Evolutionary conservation across 2,113 vertebrate genomes (phyloP).

Genomic region (Caloenas nicobarica): DNA sequence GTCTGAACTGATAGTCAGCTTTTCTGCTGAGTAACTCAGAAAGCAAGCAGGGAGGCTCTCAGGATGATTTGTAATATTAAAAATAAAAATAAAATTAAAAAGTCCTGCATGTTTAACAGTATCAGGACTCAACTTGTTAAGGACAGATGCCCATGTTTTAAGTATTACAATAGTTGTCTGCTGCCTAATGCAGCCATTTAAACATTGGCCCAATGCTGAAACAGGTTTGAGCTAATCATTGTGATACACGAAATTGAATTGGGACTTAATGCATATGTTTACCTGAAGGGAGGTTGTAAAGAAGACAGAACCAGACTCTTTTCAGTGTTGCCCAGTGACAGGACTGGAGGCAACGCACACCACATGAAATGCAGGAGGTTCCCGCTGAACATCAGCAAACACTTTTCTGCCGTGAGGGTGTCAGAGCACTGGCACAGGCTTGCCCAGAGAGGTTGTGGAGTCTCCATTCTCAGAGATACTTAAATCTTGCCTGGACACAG

Average conservation of each 20-base stretch:
- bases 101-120: background rate
- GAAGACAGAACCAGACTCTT: background rate
- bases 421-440: no score
- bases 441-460: no score
- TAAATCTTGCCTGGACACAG: no score
- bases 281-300: background rate
- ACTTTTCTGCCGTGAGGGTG: background rate
- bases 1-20: background rate
- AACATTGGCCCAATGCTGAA: rapidly evolving
- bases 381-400: background rate
- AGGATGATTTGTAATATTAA: background rate
- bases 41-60: background rate
- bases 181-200: background rate
- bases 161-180: background rate
- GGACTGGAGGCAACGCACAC: background rate
- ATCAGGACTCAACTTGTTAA: background rate
- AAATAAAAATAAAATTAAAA: background rate
- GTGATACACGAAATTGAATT: background rate
- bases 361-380: background rate
- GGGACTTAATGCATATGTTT: background rate
- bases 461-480: no score
- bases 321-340: background rate
- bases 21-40: background rate
- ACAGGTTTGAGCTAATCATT: background rate
- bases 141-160: background rate